phyloP scores from a whole-genome alignment of 2,113 vertebrate genomes.

The Nothocercus julius region DNA sequence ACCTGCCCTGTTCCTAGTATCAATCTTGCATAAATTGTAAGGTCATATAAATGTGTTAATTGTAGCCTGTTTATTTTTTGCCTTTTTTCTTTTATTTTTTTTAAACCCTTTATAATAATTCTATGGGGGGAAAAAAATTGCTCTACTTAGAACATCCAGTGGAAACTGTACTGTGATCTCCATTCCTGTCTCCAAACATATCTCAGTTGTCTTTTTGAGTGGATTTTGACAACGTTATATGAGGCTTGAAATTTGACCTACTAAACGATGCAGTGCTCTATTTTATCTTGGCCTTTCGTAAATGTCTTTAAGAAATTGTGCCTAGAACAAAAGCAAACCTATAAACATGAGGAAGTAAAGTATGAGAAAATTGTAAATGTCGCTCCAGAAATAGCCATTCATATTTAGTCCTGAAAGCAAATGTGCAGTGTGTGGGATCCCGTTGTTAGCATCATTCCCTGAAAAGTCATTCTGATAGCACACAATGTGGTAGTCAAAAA shows the following conservation, averaged over 20 bases:
- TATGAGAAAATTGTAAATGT: not conserved
- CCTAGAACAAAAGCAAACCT: not conserved
- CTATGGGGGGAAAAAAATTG: not conserved
- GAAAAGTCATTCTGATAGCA: not conserved
- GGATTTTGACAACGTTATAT: not conserved
- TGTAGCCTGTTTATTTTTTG: not conserved
- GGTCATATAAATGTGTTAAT: not conserved
- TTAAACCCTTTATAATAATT: not conserved
- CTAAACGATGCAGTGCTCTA: not conserved
- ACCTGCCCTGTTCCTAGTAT: conserved; percentile 23
- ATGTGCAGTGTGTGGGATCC: not conserved
- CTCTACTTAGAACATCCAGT: not conserved
- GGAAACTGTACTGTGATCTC: not conserved
- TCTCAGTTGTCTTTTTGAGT: not conserved
- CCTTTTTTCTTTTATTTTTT: not conserved
- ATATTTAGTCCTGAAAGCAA: not conserved
- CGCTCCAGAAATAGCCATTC: not conserved
- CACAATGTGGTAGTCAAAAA: not conserved
- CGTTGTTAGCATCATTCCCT: not conserved
- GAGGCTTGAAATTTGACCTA: not conserved
- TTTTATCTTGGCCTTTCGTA: not conserved
- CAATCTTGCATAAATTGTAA: conserved; percentile 4
- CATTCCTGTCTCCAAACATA: not conserved
- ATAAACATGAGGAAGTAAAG: not conserved
- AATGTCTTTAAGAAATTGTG: not conserved